A percentile compares a stretch with the other conserved stretches of the same genome.
Conservation (phyloP, 2,797 vertebrate species). For the Chromis chromis region DNA sequence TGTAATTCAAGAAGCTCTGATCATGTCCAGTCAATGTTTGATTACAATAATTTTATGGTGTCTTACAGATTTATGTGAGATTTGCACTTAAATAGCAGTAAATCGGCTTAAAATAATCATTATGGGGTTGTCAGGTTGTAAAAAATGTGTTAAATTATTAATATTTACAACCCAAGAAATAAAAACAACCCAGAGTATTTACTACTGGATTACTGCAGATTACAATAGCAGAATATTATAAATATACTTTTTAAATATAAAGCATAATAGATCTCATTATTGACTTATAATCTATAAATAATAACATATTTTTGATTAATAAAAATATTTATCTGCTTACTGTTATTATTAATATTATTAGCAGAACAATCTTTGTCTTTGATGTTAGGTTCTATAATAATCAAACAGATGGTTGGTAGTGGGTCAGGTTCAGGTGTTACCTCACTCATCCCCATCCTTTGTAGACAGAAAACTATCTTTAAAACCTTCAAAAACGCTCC, state of each 20-base stretch:
- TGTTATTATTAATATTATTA: background rate
- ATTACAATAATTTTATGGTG: background rate
- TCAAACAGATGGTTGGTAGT: slow-evolving; percentile 2
- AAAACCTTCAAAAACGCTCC: background rate
- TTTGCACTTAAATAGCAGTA: too few species aligned
- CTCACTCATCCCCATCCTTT: background rate
- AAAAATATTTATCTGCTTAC: background rate
- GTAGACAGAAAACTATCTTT: slow-evolving; percentile 2
- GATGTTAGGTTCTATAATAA: background rate
- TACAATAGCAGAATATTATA: background rate
- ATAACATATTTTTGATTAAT: too few species aligned
- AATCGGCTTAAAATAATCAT: too few species aligned
- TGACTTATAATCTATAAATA: background rate
- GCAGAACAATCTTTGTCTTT: background rate
- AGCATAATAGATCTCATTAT: background rate
- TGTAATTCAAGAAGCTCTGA: too few species aligned
- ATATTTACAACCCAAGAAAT: too few species aligned
- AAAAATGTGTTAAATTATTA: too few species aligned
- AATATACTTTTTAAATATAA: background rate
- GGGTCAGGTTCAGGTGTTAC: slow-evolving; percentile 10
- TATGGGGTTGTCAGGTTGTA: too few species aligned
- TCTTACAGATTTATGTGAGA: background rate
- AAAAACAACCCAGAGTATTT: background rate
- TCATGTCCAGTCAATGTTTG: too few species aligned
- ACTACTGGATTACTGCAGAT: background rate